These are phyloP conservation scores for Harpagus bidentatus DNA, from an alignment of 2,113 vertebrate species.

Conservation along the genomic window DNA sequence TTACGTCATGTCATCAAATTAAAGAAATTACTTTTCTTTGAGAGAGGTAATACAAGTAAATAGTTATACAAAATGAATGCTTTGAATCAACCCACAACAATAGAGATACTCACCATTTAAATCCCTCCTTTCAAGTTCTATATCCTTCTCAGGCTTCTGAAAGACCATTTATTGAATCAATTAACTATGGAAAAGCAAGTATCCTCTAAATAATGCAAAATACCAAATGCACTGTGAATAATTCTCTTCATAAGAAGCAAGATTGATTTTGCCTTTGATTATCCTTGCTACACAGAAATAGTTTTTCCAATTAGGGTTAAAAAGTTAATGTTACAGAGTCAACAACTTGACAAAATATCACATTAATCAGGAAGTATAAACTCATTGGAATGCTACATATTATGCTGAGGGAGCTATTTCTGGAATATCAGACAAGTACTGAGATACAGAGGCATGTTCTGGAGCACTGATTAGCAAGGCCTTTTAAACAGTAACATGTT, in stretches of 20 bases:
- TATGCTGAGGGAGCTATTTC: not conserved
- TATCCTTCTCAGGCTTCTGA: not conserved
- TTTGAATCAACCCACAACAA: not conserved
- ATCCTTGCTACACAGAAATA: constrained; percentile 40
- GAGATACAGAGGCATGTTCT: not conserved
- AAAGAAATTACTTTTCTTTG: not conserved
- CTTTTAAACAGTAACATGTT: not conserved
- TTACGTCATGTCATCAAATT: not conserved
- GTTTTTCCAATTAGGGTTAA: constrained; percentile 61
- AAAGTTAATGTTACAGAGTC: constrained; percentile 60
- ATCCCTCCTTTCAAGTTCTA: not conserved
- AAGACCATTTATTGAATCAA: constrained; percentile 37
- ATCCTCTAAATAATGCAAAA: constrained; percentile 65
- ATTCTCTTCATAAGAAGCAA: constrained; percentile 31
- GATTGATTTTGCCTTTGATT: constrained; percentile 70
- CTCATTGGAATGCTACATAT: constrained; percentile 42
- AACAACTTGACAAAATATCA: constrained; percentile 56
- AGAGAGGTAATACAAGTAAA: not conserved
- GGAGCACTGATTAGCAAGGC: constrained; percentile 10
- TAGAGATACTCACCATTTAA: not conserved
- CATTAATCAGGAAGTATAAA: constrained; percentile 53
- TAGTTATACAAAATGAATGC: not conserved
- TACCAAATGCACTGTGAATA: constrained; percentile 35
- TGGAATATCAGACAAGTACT: not conserved
- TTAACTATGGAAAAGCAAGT: constrained; percentile 33